Conservation (phyloP, 2,797 vertebrate genomes). For the Heteromormyrus szaboi region DNA sequence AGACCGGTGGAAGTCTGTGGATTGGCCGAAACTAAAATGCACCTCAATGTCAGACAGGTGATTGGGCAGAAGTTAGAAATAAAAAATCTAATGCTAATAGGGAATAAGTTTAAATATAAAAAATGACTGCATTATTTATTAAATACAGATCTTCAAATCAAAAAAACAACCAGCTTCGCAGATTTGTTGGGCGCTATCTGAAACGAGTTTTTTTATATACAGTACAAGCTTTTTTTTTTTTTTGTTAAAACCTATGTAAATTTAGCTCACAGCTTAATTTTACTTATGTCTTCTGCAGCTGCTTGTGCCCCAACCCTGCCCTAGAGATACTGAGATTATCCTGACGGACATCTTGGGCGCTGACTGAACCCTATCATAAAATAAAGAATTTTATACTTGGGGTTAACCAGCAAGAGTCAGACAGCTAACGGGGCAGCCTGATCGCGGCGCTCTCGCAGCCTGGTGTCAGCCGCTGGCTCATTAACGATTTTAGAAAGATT, state of each 20-base stretch:
- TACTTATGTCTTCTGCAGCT: background rate
- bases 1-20: background rate
- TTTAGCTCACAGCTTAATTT: background rate
- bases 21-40: background rate
- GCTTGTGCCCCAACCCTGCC: background rate
- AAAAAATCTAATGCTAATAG: background rate
- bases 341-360: background rate
- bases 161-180: background rate
- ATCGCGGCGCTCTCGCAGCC: background rate
- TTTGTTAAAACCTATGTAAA: background rate
- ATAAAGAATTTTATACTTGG: background rate
- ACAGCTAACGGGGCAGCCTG: background rate
- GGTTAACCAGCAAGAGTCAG: background rate
- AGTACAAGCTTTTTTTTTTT: background rate
- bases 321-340: background rate
- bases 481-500: background rate
- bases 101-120: background rate
- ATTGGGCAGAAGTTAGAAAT: background rate
- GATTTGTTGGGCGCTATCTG: background rate
- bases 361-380: background rate
- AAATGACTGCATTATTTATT: background rate
- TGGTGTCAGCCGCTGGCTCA: background rate
- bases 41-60: background rate
- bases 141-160: background rate
- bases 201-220: background rate